phyloP scores from a whole-genome alignment of 2,113 vertebrate species.

The Syngnathus typhle region DNA sequence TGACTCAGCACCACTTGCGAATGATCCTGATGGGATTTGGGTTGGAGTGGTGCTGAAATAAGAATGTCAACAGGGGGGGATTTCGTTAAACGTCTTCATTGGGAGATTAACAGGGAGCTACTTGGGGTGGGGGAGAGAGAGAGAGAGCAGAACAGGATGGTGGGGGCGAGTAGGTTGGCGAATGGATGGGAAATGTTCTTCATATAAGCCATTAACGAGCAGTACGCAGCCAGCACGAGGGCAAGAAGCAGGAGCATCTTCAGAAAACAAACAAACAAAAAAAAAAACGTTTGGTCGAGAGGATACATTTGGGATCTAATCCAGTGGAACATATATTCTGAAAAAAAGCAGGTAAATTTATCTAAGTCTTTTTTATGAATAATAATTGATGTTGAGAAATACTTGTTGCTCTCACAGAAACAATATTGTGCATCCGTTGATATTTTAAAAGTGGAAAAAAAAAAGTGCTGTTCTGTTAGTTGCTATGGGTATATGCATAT shows the following conservation, averaged over 20 bases:
- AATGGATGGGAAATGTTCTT: slow-evolving; percentile 62
- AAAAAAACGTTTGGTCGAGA: too few relatives aligned
- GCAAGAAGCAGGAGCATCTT: neutral
- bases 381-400: neutral
- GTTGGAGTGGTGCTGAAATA: neutral
- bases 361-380: neutral
- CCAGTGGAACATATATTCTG: neutral
- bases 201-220: slow-evolving; percentile 60
- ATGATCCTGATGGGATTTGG: neutral
- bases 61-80: neutral
- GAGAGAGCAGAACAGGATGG: slow-evolving; percentile 22
- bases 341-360: neutral
- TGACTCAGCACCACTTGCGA: neutral
- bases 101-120: neutral
- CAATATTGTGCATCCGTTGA: neutral
- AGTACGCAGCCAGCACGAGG: slow-evolving; percentile 22
- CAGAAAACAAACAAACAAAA: neutral
- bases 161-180: slow-evolving; percentile 38
- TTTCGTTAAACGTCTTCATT: slow-evolving; percentile 5
- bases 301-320: neutral
- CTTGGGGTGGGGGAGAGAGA: neutral
- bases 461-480: neutral
- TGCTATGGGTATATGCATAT: neutral
- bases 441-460: neutral
- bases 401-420: neutral